Evolutionary conservation across 2,888 invertebrate genomes (phyloP).

Genomic region (Tuta absoluta): DNA sequence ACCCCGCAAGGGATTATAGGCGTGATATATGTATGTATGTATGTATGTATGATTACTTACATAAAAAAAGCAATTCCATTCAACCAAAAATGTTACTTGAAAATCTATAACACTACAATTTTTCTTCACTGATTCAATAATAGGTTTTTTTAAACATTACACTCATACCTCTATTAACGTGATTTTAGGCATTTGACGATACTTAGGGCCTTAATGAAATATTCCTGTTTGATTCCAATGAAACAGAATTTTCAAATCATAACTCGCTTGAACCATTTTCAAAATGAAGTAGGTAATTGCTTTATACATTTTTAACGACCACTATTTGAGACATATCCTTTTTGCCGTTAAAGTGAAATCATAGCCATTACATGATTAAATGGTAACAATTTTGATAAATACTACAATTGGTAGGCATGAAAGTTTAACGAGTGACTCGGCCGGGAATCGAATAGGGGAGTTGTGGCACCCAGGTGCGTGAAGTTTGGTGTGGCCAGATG

Average conservation of each 20-base stretch:
- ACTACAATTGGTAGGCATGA: conserved; percentile 19
- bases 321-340: conserved; percentile 1
- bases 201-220: too few species aligned
- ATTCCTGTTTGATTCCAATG: neutral
- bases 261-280: neutral
- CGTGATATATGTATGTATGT: too few species aligned
- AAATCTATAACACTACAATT: too few species aligned
- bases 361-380: conserved; percentile 22
- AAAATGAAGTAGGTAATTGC: conserved; percentile 12
- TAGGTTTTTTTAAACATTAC: too few species aligned
- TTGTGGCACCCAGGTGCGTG: conserved; percentile 11
- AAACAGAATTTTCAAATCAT: neutral
- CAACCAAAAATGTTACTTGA: too few species aligned
- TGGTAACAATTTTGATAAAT: conserved; percentile 20
- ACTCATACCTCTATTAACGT: too few species aligned
- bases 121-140: too few species aligned
- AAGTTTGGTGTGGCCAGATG: neutral
- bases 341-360: neutral
- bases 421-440: conserved; percentile 27
- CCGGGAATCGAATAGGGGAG: conserved; percentile 38
- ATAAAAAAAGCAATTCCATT: too few species aligned
- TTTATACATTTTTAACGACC: conserved; percentile 14
- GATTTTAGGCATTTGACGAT: too few species aligned
- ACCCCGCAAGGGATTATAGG: too few species aligned
- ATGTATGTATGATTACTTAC: too few species aligned